Base-by-base conservation (phyloP, 2,113 vertebrate genomes). In the Grantiella picta region DNA sequence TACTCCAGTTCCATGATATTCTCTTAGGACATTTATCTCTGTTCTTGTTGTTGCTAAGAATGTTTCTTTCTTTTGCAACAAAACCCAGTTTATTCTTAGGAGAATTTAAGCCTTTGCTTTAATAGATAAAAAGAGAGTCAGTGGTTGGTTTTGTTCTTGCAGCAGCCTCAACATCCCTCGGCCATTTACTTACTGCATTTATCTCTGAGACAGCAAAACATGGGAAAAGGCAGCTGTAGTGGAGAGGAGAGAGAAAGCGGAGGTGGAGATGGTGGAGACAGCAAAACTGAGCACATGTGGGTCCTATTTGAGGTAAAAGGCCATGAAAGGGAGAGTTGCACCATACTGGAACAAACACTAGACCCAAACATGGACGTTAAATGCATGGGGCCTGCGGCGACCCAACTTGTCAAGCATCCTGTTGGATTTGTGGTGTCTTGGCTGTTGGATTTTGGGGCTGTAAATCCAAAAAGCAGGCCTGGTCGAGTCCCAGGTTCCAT, bases 121-220 rank as follows among this genome's bases (percentile, higher is more conserved):
- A 60, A 64, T 90, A 93, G 92, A 96, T 95, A 95, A 95, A 95
- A 95, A 81, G 65, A 84, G 69, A 94, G 50, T 65, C 82, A 59
- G 82, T 56, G 73, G 61, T 64, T 94, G 76, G 54, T 78, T 96
- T 89, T 96, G 64, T 82, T 94, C 92, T 94, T 88, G 50, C 76
- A 84, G 76, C 88, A 95, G 88, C 71, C 44, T 95, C 69, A 56
- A 36, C 68, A 68, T 90, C 85, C 72, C 40, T 80, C 89, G 86
- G 76, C 72, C 76, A n/a, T 88, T 96, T 90, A 53, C 44, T 86
- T n/a, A 14, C n/a, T 20, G 47, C 42, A 52, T 90, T 95, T 93
- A 64, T 86, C 60, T 92, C 84, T 71, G 61, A n/a, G 70, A 22
- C 54, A 89, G 60, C 11, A 92, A 78, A 82, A 44, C 11, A 15